These are phyloP conservation scores for Neocloeon triangulifer DNA, from an alignment of 1,140 invertebrate species.

Conservation along the genomic window DNA sequence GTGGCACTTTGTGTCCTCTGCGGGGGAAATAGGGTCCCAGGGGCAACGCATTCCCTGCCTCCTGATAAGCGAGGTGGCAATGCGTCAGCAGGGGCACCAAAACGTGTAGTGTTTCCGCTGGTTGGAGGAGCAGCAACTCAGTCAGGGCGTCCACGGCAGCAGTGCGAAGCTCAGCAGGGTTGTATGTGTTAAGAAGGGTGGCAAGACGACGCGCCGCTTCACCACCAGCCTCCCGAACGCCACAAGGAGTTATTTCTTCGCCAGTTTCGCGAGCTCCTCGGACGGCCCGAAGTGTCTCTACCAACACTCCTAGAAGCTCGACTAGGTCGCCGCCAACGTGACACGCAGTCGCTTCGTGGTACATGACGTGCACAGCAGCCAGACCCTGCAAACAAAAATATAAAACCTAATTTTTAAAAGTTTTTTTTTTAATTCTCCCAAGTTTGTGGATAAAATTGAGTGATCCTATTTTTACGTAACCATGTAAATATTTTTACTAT, in stretches of 20 bases:
- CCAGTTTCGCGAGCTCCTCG: slow-evolving; percentile 35
- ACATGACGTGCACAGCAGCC: slow-evolving; percentile 77
- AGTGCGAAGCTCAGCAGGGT: slow-evolving; percentile 60
- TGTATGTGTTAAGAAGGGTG: slow-evolving; percentile 73
- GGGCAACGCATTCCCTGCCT: slow-evolving; percentile 42
- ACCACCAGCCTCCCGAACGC: slow-evolving; percentile 56
- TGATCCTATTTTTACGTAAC: too few relatives aligned
- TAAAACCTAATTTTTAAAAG: not conserved
- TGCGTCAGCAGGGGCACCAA: slow-evolving; percentile 64
- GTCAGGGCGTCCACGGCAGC: slow-evolving; percentile 48
- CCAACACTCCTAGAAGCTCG: slow-evolving; percentile 55
- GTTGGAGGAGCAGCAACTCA: slow-evolving; percentile 62
- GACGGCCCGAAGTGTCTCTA: slow-evolving; percentile 44
- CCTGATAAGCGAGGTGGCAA: slow-evolving; percentile 59
- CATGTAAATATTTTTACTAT: too few relatives aligned
- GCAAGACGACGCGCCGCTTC: slow-evolving; percentile 64
- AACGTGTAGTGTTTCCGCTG: slow-evolving; percentile 54
- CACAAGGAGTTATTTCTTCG: slow-evolving; percentile 34
- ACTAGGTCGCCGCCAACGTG: slow-evolving; percentile 63
- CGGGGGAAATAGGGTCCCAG: slow-evolving; percentile 51
- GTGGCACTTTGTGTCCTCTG: slow-evolving; percentile 26
- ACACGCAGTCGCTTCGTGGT: slow-evolving; percentile 79
- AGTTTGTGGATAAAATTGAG: too few relatives aligned
- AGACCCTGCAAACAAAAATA: slow-evolving; percentile 33
- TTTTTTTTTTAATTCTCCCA: not conserved